phyloP scores from a whole-genome alignment of 2,888 invertebrate genomes.

The Noctua pronuba region DNA sequence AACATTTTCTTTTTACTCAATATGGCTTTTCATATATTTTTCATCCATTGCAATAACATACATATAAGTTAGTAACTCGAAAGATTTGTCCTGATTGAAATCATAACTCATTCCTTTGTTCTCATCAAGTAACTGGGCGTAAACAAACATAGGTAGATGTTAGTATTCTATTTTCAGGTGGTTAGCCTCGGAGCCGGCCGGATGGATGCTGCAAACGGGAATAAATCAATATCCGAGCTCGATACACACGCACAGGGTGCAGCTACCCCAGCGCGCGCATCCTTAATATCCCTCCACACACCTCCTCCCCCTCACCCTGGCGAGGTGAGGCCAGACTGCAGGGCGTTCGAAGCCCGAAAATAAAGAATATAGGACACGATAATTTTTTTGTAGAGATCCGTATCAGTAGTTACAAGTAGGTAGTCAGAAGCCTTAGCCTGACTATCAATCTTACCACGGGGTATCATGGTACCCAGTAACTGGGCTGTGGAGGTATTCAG shows the following conservation, averaged over 20 bases:
- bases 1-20: neutral
- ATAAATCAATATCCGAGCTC: conserved; percentile 28
- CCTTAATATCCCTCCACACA: neutral
- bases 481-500: neutral
- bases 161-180: neutral
- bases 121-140: neutral
- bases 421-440: neutral
- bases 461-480: neutral
- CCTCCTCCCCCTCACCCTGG: neutral
- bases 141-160: neutral
- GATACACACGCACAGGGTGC: neutral
- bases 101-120: conserved; percentile 11
- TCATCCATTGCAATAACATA: neutral
- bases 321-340: neutral
- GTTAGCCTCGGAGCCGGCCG: neutral
- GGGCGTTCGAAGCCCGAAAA: neutral
- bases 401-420: neutral
- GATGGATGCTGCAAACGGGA: neutral
- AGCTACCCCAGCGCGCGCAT: neutral
- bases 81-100: neutral
- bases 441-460: neutral
- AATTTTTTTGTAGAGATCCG: neutral
- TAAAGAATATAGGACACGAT: neutral
- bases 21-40: neutral
- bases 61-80: neutral